Conservation (phyloP, 2,113 vertebrate species). For the Tetrao urogallus region DNA sequence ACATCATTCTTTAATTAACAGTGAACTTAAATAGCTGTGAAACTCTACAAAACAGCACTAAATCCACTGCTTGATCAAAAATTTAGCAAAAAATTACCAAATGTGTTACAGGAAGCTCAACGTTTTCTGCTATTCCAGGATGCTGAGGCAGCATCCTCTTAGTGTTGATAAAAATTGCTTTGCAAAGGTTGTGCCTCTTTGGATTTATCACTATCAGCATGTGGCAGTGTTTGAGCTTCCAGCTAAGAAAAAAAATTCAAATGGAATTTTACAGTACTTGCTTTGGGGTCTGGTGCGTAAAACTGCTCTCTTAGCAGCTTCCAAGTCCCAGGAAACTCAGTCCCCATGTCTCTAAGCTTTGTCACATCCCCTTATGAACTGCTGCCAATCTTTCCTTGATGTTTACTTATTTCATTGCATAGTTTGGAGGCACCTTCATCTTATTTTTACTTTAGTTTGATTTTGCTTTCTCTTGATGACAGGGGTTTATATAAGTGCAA, state of each 20-base stretch:
- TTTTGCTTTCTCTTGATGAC: background rate
- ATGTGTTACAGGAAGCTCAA: constrained; percentile 40
- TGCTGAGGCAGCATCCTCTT: constrained; percentile 69
- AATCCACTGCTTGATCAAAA: background rate
- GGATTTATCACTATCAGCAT: constrained; percentile 73
- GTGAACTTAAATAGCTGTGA: background rate
- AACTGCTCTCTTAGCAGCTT: constrained; percentile 68
- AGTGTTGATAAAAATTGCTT: constrained; percentile 71
- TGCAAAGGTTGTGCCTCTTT: constrained; percentile 72
- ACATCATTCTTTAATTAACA: constrained; percentile 12
- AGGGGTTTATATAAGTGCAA: background rate
- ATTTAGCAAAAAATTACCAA: constrained; percentile 50
- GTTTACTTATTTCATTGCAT: constrained; percentile 27
- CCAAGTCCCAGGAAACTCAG: constrained; percentile 24
- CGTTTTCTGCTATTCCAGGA: constrained; percentile 44
- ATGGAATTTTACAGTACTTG: constrained; percentile 73
- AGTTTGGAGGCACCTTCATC: background rate
- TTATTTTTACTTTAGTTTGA: background rate
- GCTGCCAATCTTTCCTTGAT: background rate
- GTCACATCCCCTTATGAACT: background rate
- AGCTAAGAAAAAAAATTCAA: constrained; percentile 65
- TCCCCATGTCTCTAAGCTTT: constrained; percentile 29
- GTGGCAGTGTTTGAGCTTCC: constrained; percentile 64
- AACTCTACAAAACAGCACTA: background rate
- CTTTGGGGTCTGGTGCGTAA: constrained; percentile 57